Evolutionary conservation across 1,140 invertebrate species (phyloP), one percentile per base, ranked within the genome.

Genomic region (Drosophila azteca): DNA sequence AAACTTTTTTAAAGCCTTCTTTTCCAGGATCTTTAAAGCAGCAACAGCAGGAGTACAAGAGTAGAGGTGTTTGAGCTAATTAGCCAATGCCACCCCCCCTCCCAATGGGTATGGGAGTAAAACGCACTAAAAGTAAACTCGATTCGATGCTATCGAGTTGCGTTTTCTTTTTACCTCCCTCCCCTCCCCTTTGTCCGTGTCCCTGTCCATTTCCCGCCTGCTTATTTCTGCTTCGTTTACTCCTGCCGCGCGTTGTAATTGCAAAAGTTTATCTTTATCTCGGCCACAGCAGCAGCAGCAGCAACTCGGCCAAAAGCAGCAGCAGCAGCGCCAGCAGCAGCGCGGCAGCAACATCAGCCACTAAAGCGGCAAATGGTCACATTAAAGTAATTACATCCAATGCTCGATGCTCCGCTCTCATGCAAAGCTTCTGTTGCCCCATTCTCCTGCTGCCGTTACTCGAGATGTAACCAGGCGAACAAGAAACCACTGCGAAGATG

Each of bases 221-320:
- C 50, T 50, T 71, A 66, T 80, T 85, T 74, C 83, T 79, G 82
- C 78, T 75, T 78, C 69, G 66, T 66, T 85, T 73, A 65, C 74
- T 68, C 51, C 52, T 74, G 70, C 52, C 70, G 64, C 75, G 80
- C 78, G 80, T 71, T 88, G 83, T 88, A 88, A 88, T 88, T 88
- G 79, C 83, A 89, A 88, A 88, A 88, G 83, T 88, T 87, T 88
- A 88, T 88, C 83, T 88, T 76, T 88, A 88, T 89, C 83, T 88
- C 67, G 64, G 65, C 63, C 78, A 79, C 59, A 62, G 67, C 77
- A 84, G 71, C 75, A 77, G 53, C 67, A 65, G 76, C 51, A 67
- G 59, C 62, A 31, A 31, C 29, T 31, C 29, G 29, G 29, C 7
- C 29, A 31, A 31, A 7, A 31, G 29, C 29, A 29, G 31, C 3